Base-by-base conservation (phyloP, 2,797 vertebrate species). In the Melanotaenia nigrans region DNA sequence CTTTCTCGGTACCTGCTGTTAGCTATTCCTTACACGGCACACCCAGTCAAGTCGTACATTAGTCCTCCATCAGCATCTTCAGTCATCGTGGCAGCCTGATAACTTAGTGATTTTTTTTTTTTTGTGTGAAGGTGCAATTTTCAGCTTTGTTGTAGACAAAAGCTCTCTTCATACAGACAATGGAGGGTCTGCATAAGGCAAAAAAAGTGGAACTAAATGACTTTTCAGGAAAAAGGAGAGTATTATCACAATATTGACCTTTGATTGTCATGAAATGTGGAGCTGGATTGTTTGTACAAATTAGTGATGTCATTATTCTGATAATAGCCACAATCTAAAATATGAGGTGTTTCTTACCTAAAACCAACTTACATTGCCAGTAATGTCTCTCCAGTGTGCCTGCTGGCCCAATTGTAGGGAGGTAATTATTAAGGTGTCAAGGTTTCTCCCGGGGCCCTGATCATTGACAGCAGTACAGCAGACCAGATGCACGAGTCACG, bases 401-500 rank as follows among this genome's bases (percentile, higher is more conserved):
- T 12, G 22, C 75, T 84, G 83, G 72, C 77, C 57, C 72, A 57
- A 67, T 74, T 80, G 79, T 68, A 68, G 71, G 58, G 62, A 72
- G 78, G 72, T 78, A 73, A 59, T 77, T 59, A 75, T 82, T 45
- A 76, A 80, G 45, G 47, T 79, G 68, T 82, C 67, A 61, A 25
- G 42, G 61, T 66, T 78, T 79, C 76, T 84, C 75, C 72, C 49
- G n/a, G 32, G 60, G 73, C 71, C 53, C 61, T 47, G 75, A 68
- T 77, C 65, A 35, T 71, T 78, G 58, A 72, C 71, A 73, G 79
- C 81, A 74, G 28, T 59, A 63, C 81, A 75, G 68, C 61, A 64
- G 73, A 83, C 85, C 83, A 86, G 79, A 85, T 79, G 79, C 58
- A 69, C 81, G 78, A 84, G 82, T 88, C 77, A 45, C 67, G 81